These are phyloP conservation scores for Callaeas wilsoni DNA, from an alignment of 2,113 vertebrate species.

Conservation along the genomic window DNA sequence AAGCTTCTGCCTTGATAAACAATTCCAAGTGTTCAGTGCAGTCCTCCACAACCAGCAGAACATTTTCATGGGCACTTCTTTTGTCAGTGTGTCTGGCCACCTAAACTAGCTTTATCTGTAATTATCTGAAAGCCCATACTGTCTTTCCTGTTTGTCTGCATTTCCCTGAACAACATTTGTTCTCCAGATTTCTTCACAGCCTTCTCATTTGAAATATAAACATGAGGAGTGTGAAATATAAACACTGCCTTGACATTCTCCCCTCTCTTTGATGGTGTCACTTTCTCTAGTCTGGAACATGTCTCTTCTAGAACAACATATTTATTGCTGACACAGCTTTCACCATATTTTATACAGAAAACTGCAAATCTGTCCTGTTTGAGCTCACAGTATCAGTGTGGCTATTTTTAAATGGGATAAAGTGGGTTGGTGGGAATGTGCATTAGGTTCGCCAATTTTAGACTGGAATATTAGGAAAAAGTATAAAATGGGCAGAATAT, in stretches of 20 bases:
- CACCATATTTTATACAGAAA: neutral
- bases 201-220: neutral
- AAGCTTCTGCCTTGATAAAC: neutral
- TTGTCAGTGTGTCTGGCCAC: neutral
- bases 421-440: neutral
- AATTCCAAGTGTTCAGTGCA: neutral
- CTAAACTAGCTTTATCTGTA: neutral
- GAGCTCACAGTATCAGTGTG: neutral
- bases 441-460: neutral
- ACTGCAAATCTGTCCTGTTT: neutral
- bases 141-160: neutral
- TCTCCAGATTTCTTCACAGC: neutral
- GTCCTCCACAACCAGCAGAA: neutral
- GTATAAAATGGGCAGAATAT: neutral
- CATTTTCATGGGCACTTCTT: neutral
- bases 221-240: neutral
- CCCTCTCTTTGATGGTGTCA: neutral
- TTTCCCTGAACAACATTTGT: neutral
- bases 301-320: neutral
- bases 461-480: neutral
- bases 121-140: neutral
- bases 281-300: neutral
- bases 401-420: conserved; percentile 36
- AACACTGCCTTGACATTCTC: neutral
- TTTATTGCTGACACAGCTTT: neutral